Evolutionary conservation across 2,797 vertebrate genomes (phyloP).

Genomic region (Epinephelus malabaricus): DNA sequence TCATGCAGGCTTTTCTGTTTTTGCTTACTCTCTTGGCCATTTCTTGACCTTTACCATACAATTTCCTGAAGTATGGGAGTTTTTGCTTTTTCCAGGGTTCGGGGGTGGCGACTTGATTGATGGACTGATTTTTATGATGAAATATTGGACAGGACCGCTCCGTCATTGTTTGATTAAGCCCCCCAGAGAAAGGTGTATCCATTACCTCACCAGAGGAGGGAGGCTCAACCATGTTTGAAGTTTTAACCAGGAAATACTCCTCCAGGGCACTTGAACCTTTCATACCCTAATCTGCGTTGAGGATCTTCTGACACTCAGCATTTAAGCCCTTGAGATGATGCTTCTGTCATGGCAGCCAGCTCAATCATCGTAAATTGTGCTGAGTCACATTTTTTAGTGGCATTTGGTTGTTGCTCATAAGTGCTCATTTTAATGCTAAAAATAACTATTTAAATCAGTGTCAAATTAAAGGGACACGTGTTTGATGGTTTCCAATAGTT

Average conservation of each 20-base stretch:
- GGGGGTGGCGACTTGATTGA: slow-evolving; percentile 44
- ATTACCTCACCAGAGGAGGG: slow-evolving; percentile 35
- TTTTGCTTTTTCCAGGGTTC: slow-evolving; percentile 17
- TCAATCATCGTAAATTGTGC: background rate
- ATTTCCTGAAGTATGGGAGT: slow-evolving; percentile 9
- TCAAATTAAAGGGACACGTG: slow-evolving; percentile 19
- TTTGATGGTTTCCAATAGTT: slow-evolving; percentile 12
- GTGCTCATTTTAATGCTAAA: background rate
- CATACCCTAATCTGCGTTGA: background rate
- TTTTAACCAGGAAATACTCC: slow-evolving; percentile 39
- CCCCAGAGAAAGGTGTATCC: slow-evolving; percentile 10
- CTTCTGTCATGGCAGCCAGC: slow-evolving; percentile 24
- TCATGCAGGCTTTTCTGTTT: slow-evolving; percentile 31
- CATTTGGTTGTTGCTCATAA: background rate
- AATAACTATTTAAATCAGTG: background rate
- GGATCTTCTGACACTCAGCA: slow-evolving; percentile 17
- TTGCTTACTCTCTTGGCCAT: slow-evolving; percentile 37
- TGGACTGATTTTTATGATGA: slow-evolving; percentile 38
- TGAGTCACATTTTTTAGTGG: slow-evolving; percentile 40
- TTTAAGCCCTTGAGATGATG: slow-evolving; percentile 25
- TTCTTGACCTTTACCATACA: slow-evolving; percentile 41
- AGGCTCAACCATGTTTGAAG: slow-evolving; percentile 12
- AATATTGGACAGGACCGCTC: slow-evolving; percentile 11
- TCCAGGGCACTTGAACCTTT: slow-evolving; percentile 37
- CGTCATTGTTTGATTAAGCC: slow-evolving; percentile 44